A percentile compares a stretch with the other conserved stretches of the same genome.
Evolutionary conservation across 2,797 vertebrate genomes (phyloP).

Genomic region (Pteropus rufus): DNA sequence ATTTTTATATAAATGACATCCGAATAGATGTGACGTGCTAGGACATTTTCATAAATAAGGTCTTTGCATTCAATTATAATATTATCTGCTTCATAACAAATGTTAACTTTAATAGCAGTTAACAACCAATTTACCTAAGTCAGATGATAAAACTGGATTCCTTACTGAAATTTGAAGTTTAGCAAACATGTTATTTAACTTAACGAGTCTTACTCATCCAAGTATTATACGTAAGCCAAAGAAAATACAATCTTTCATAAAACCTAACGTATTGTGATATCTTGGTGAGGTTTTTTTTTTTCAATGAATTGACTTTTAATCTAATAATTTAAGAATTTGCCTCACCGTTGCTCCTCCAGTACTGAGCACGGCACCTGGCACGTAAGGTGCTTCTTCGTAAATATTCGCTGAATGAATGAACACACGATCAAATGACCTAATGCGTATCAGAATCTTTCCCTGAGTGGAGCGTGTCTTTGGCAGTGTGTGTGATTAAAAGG

Average conservation of each 20-base stretch:
- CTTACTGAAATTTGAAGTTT: background rate
- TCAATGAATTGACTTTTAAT: background rate
- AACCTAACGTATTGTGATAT: background rate
- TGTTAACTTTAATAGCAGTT: background rate
- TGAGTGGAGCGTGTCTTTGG: too few relatives aligned
- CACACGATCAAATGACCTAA: background rate
- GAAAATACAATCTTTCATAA: background rate
- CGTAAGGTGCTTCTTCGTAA: rapidly evolving
- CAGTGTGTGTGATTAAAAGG: background rate
- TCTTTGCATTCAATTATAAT: background rate
- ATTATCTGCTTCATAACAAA: background rate
- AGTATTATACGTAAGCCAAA: background rate
- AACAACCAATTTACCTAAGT: background rate
- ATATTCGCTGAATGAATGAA: background rate
- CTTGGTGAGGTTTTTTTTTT: background rate
- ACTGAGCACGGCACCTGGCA: too few relatives aligned
- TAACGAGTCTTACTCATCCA: background rate
- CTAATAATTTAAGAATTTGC: background rate
- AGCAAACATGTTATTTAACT: background rate
- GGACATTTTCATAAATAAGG: background rate
- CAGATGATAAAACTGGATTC: background rate
- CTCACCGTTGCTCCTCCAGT: rapidly evolving
- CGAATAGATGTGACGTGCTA: rapidly evolving
- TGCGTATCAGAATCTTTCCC: background rate
- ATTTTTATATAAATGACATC: background rate